Conservation (phyloP, 1,140 invertebrate genomes). For the Glossosoma conforme region DNA sequence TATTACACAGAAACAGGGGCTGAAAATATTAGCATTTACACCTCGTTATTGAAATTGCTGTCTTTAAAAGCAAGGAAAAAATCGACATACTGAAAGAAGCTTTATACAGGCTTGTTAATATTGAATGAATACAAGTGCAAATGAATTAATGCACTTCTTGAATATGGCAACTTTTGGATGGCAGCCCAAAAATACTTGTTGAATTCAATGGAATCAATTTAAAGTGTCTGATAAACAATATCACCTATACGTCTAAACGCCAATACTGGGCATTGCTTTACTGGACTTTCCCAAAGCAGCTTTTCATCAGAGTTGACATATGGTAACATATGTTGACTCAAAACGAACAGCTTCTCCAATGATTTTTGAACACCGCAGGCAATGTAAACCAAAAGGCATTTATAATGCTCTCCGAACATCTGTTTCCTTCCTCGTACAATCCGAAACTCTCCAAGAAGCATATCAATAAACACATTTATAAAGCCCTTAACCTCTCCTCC, state of each 20-base stretch:
- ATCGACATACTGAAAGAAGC: not conserved
- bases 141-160: too few species aligned
- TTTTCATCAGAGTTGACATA: not conserved
- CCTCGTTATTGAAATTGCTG: not conserved
- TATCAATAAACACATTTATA: too few species aligned
- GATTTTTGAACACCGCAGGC: too few species aligned
- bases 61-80: not conserved
- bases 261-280: not conserved
- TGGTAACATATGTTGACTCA: not conserved
- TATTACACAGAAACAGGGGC: not conserved
- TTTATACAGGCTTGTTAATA: too few species aligned
- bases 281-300: not conserved
- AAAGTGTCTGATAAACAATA: too few species aligned
- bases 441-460: too few species aligned
- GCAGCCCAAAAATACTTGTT: not conserved
- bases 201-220: not conserved
- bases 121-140: too few species aligned
- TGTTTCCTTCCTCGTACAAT: too few species aligned
- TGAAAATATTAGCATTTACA: conserved; percentile 11
- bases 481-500: too few species aligned
- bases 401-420: too few species aligned
- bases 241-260: not conserved
- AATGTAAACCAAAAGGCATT: too few species aligned
- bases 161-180: not conserved
- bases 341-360: not conserved